phyloP scores from a whole-genome alignment of 2,113 vertebrate genomes.

The Phyllostomus hastatus region DNA sequence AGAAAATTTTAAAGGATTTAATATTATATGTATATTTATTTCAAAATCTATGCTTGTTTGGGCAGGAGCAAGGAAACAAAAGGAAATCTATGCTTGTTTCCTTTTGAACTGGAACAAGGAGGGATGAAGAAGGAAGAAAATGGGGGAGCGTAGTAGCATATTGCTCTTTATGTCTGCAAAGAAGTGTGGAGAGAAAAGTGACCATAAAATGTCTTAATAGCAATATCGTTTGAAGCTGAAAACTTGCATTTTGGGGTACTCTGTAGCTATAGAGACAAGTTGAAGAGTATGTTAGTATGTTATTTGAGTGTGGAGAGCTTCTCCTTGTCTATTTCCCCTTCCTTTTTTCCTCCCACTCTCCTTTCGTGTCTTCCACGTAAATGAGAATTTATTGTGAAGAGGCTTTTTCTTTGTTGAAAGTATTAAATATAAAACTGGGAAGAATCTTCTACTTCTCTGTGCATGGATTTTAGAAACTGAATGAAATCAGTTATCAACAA shows the following conservation, averaged over 20 bases:
- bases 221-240: neutral
- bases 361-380: neutral
- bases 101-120: neutral
- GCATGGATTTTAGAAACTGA: conserved; percentile 15
- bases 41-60: neutral
- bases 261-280: neutral
- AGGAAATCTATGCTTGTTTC: too few species aligned
- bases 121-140: neutral
- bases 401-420: neutral
- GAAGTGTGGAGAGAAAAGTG: neutral
- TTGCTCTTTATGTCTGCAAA: neutral
- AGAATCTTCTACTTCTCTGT: neutral
- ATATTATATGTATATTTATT: neutral
- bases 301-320: neutral
- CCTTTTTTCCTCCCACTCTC: neutral
- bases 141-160: neutral
- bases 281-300: too few species aligned
- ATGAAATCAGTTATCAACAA: neutral
- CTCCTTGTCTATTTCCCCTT: neutral
- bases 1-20: neutral
- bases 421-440: neutral
- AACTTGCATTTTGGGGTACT: neutral
- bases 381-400: neutral
- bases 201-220: neutral
- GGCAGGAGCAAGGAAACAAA: too few species aligned